These are phyloP conservation scores for Hypomecis punctinalis DNA, from an alignment of 2,888 invertebrate genomes.

Conservation along the genomic window DNA sequence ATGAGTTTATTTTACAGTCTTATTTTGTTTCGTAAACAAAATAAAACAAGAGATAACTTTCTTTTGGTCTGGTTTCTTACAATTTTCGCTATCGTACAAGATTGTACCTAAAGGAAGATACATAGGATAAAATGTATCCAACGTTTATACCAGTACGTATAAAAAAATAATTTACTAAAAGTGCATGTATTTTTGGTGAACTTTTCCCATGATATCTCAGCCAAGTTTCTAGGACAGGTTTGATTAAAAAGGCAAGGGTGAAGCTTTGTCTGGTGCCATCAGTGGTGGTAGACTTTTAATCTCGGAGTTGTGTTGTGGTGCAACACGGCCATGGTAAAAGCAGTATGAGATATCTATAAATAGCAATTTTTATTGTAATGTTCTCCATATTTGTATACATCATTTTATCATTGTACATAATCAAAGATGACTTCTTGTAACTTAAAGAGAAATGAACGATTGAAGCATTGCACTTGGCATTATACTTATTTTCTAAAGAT, in stretches of 20 bases:
- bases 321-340: background rate
- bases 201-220: background rate
- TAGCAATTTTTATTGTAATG: no score
- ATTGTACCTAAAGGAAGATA: no score
- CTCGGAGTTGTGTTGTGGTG: constrained; percentile 41
- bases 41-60: constrained; percentile 10
- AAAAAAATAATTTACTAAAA: no score
- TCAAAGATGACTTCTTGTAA: no score
- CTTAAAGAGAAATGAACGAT: no score
- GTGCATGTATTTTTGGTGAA: no score
- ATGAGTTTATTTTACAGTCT: constrained; percentile 31
- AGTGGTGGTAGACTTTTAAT: constrained; percentile 47
- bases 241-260: constrained; percentile 51
- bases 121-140: no score
- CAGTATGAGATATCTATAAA: constrained; percentile 9
- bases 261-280: constrained; percentile 46
- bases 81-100: background rate
- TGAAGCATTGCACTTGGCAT: no score
- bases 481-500: no score
- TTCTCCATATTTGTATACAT: no score
- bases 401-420: no score
- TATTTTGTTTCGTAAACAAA: constrained; percentile 8
- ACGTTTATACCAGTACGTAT: no score
- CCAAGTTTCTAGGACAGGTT: constrained; percentile 35
- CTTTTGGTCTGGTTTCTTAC: background rate